A percentile compares a stretch with the other conserved stretches of the same genome.
Conservation (phyloP, 2,113 vertebrate species). For the Cephalopterus ornatus region DNA sequence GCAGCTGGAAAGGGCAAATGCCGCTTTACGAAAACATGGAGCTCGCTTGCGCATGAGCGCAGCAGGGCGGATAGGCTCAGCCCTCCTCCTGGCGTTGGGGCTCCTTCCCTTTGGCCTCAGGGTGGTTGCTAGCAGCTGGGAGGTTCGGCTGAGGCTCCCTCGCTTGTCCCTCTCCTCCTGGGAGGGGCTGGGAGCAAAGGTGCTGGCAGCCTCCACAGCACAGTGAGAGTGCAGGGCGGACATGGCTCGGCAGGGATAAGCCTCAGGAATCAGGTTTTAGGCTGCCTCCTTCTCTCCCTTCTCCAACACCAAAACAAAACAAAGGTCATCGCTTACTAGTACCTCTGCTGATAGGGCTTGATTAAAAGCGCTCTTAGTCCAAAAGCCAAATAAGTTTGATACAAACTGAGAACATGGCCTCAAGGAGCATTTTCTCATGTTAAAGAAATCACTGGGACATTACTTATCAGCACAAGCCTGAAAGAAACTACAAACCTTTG, state of each 20-base stretch:
- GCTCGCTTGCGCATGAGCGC: not conserved
- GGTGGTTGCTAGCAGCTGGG: not conserved
- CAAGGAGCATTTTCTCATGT: not conserved
- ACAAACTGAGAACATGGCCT: not conserved
- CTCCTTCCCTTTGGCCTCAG: not conserved
- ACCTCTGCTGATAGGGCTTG: not conserved
- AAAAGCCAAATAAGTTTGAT: not conserved
- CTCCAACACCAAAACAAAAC: not conserved
- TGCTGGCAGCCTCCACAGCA: not conserved
- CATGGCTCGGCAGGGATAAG: fast-evolving
- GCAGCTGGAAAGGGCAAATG: not conserved
- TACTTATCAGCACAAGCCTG: not conserved
- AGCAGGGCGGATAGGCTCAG: fast-evolving
- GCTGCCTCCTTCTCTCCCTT: not conserved
- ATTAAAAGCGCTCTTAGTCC: not conserved
- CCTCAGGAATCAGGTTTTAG: fast-evolving
- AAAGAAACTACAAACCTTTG: not conserved
- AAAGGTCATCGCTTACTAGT: not conserved
- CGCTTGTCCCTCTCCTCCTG: fast-evolving
- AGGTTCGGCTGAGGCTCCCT: fast-evolving
- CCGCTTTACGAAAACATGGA: fast-evolving
- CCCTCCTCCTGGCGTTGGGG: not conserved
- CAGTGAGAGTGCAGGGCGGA: fast-evolving
- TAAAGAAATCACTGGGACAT: not conserved
- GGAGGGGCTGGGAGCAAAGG: fast-evolving